Evolutionary conservation across 2,888 invertebrate genomes (phyloP).

Genomic region (Osmoderma eremita): DNA sequence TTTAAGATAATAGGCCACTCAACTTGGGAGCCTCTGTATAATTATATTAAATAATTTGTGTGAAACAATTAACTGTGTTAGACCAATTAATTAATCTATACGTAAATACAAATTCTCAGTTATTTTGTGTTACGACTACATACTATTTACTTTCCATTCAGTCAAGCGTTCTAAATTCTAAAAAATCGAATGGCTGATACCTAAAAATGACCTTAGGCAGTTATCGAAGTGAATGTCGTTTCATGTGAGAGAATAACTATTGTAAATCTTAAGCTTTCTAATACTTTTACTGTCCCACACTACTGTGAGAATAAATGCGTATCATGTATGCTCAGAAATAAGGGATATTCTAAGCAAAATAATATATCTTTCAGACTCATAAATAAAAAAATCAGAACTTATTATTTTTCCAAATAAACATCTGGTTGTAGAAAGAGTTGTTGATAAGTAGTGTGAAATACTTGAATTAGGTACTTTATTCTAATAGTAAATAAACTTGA

Average conservation of each 20-base stretch:
- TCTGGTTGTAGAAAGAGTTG: too few species aligned
- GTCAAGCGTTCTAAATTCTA: not conserved
- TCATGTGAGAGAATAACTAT: conserved; percentile 29
- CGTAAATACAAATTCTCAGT: not conserved
- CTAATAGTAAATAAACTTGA: too few species aligned
- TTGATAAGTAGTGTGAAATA: too few species aligned
- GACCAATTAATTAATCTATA: too few species aligned
- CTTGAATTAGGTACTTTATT: too few species aligned
- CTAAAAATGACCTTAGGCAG: not conserved
- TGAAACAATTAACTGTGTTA: too few species aligned
- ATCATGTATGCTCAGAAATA: not conserved
- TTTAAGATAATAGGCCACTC: too few species aligned
- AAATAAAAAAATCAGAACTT: not conserved
- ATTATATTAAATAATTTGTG: too few species aligned
- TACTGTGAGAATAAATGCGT: conserved; percentile 11
- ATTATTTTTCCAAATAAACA: too few species aligned
- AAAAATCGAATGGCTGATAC: conserved; percentile 8
- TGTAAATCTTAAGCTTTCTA: conserved; percentile 23
- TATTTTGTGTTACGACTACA: not conserved
- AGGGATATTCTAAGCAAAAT: not conserved
- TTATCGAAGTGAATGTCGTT: conserved; percentile 24
- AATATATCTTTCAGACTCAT: not conserved
- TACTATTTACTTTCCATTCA: conserved; percentile 14
- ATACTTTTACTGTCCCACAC: conserved; percentile 26
- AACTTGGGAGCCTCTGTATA: too few species aligned